Evolutionary conservation across 2,797 vertebrate species (phyloP).

Genomic region (Agapornis canus): DNA sequence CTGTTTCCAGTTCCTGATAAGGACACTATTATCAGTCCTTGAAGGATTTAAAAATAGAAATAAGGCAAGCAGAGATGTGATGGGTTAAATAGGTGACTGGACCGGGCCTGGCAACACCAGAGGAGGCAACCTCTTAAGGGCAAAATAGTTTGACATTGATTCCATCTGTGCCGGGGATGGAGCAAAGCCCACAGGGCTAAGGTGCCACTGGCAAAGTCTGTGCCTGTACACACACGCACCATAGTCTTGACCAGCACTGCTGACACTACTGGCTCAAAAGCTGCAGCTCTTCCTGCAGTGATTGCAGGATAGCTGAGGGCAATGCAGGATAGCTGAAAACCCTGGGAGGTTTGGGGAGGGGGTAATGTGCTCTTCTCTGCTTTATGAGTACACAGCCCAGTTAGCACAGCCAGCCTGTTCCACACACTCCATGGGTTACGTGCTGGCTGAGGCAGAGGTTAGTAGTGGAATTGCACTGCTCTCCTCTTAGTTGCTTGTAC

Average conservation of each 20-base stretch:
- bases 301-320: background rate
- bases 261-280: rapidly evolving
- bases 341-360: background rate
- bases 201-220: background rate
- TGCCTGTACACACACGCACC: background rate
- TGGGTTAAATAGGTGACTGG: background rate
- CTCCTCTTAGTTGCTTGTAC: background rate
- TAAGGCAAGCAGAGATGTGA: background rate
- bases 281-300: background rate
- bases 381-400: background rate
- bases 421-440: rapidly evolving
- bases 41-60: background rate
- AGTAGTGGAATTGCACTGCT: background rate
- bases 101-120: rapidly evolving
- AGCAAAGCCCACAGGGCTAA: background rate
- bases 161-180: background rate
- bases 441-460: background rate
- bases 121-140: background rate
- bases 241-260: background rate
- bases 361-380: background rate
- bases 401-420: background rate
- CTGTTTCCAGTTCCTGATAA: background rate
- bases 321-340: background rate
- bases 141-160: background rate
- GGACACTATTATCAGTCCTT: background rate